Base-by-base conservation (phyloP, 2,888 invertebrate genomes). In the Ornithoptera alexandrae region DNA sequence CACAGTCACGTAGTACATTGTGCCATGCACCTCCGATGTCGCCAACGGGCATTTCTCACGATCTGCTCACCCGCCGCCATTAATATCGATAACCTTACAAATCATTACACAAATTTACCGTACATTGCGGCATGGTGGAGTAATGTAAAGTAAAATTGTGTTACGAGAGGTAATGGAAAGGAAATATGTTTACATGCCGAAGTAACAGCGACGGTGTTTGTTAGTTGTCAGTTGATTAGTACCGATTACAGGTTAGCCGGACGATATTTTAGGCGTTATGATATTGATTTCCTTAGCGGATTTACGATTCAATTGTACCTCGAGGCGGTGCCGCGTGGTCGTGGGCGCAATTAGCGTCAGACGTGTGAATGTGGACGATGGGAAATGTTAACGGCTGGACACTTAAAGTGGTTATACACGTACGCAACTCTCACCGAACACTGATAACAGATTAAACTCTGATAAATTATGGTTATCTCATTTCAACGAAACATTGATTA, bases 11-110 rank as follows among this genome's bases (percentile, higher is more conserved):
- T 64, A 46, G 60, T 76, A 81, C 79, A 76, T 76, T 75, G 74
- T 78, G 78, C 70, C 67, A 67, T 62, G 62, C 65, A 24, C 53
- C 60, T 64, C 68, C 62, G 64, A 69, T 76, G 76, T 87, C 85
- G 87, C 88, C 88, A 81, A 80, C 76, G 84, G 88, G 87, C 80
- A 72, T 86, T 88, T 89, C 89, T 84, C 89, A 89, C 89, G 86
- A 77, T 64, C 74, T 22, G 74, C 73, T 74, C 76, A 74, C 76
- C 75, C 70, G 74, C 69, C 39, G 65, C 57, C 72, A 46, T 67
- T 72, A 76, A 75, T 67, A 73, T 56, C 68, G 68, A 69, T 57
- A 69, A 76, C 62, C n/a, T 56, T 20, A 65, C 63, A 56, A 58
- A 72, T 62, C 18, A 64, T 56, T 30, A 50, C 17, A 60, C 30